Evolutionary conservation across 2,888 invertebrate species (phyloP).

Genomic region (Megamerina dolium): DNA sequence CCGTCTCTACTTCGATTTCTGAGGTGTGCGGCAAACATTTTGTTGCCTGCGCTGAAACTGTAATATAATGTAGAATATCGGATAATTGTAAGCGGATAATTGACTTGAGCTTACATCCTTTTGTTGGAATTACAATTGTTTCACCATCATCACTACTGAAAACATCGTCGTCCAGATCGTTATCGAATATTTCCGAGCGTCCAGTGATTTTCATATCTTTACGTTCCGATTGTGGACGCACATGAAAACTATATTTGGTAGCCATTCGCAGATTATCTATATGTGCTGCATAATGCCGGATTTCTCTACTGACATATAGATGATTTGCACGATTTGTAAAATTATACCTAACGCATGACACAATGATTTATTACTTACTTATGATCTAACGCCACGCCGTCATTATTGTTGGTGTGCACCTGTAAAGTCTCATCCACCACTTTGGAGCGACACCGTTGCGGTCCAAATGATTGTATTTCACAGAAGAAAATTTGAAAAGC

Average conservation of each 20-base stretch:
- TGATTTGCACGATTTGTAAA: too few species aligned
- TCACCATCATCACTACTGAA: slow-evolving; percentile 50
- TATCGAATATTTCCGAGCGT: slow-evolving; percentile 48
- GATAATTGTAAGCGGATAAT: not conserved
- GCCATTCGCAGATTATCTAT: slow-evolving; percentile 72
- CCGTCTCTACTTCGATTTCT: slow-evolving; percentile 76
- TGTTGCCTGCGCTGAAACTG: slow-evolving; percentile 76
- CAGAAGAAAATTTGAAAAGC: slow-evolving; percentile 70
- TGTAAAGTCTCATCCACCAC: slow-evolving; percentile 30
- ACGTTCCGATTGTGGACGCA: slow-evolving; percentile 56
- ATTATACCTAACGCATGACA: too few species aligned
- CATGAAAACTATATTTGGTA: slow-evolving; percentile 74
- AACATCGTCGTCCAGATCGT: slow-evolving; percentile 45
- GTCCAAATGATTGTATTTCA: slow-evolving; percentile 73
- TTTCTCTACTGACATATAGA: slow-evolving; percentile 33
- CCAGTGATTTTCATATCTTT: slow-evolving; percentile 49
- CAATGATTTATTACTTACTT: too few species aligned
- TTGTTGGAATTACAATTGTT: slow-evolving; percentile 70
- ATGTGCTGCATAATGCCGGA: slow-evolving; percentile 54
- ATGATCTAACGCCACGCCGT: too few species aligned
- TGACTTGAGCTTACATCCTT: slow-evolving; percentile 64
- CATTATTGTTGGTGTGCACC: not conserved
- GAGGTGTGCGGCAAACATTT: slow-evolving; percentile 74
- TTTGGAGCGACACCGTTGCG: slow-evolving; percentile 65
- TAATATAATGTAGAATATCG: not conserved